Conservation (phyloP, 2,888 invertebrate genomes). For the Perizoma affinitatum region DNA sequence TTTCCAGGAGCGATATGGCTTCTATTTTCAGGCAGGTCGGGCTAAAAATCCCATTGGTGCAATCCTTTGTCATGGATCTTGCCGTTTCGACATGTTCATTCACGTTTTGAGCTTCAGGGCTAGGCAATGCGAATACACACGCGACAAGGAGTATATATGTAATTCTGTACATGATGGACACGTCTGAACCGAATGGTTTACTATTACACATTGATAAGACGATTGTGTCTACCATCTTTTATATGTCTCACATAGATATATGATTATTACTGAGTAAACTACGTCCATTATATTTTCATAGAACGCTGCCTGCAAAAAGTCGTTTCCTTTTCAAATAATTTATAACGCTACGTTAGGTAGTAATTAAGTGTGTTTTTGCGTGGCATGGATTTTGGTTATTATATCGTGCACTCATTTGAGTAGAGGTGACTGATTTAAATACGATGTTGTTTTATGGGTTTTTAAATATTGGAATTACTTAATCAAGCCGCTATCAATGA, state of each 20-base stretch:
- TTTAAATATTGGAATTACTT: constrained; percentile 47
- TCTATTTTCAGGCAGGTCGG: constrained; percentile 61
- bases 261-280: constrained; percentile 67
- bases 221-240: constrained; percentile 70
- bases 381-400: constrained; percentile 58
- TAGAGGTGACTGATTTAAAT: constrained; percentile 56
- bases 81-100: constrained; percentile 47
- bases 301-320: constrained; percentile 76
- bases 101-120: constrained; percentile 55
- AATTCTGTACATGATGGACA: constrained; percentile 62
- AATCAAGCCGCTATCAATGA: not conserved
- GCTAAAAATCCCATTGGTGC: constrained; percentile 57
- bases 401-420: constrained; percentile 67
- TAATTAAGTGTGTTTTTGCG: constrained; percentile 44
- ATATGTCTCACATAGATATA: constrained; percentile 76
- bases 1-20: constrained; percentile 58
- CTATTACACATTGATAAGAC: constrained; percentile 73
- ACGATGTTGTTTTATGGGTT: constrained; percentile 52
- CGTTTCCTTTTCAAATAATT: constrained; percentile 30
- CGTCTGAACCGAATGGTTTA: constrained; percentile 65
- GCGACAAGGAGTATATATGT: constrained; percentile 51
- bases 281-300: constrained; percentile 81
- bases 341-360: constrained; percentile 28
- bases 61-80: constrained; percentile 48
- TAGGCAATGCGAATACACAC: constrained; percentile 61